Base-by-base conservation (phyloP, 2,888 invertebrate genomes). In the Lutraria lutraria region DNA sequence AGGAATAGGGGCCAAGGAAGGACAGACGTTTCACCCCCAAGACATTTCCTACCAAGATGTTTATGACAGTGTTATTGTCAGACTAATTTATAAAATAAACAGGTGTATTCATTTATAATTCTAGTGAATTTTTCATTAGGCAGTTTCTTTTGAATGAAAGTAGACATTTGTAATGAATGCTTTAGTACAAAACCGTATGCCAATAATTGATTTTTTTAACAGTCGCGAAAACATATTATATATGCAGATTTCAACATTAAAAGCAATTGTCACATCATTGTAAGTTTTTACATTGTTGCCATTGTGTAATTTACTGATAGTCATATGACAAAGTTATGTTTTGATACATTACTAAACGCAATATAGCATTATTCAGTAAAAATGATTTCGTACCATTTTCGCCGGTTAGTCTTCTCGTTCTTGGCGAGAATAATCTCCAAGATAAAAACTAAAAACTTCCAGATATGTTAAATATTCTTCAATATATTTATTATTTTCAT, bases 351-450 rank as follows among this genome's bases (percentile, higher is more conserved):
- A 68, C 25, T 68, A 68, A 13, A 6, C 13, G 6, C 12, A 25
- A n/a, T 25, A 68, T 10, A 13, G 4, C n/a, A 68, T 13, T 13
- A 68, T 13, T 12, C 0, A 68, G 12, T 12, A 13, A 68, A 25
- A 12, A 68, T 25, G 25, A 25, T 29, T 63, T 83, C 84, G 84
- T 54, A 84, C 84, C 84, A 84, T 84, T 84, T 76, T 84, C 76
- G 84, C 84, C 84, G 84, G 84, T 76, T 76, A 16, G 0, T 29
- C 25, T 19, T 84, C 84, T 84, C 84, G 84, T 43, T 34, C 54
- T 2, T 25, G 31, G 21, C 76, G 84, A 21, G 84, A 84, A 72
- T 84, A 72, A 29, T 84, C 84, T 84, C 76, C 19, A 72, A 63
- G 72, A 25, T 4, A 10, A 34, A 72, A 60, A 19, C 19, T 0